Evolutionary conservation across 2,113 vertebrate genomes (phyloP).

Genomic region (Bubo blakistoni): DNA sequence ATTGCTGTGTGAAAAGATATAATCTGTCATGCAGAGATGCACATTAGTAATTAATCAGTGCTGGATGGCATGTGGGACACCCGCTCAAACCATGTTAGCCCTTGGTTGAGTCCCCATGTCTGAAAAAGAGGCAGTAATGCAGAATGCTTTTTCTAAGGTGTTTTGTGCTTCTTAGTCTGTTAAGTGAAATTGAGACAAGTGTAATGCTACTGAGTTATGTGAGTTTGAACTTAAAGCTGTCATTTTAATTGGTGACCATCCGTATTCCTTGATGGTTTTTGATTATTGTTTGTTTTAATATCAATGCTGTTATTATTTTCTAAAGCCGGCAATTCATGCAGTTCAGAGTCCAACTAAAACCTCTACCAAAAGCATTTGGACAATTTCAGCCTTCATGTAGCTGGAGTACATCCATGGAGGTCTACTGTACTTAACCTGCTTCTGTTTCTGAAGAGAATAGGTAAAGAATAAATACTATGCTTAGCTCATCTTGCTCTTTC

Average conservation of each 20-base stretch:
- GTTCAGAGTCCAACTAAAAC: not conserved
- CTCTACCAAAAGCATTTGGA: not conserved
- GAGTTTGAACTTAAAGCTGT: not conserved
- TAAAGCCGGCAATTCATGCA: not conserved
- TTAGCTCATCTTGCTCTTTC: not conserved
- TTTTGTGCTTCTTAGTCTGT: not conserved
- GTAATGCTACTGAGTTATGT: not conserved
- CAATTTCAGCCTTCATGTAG: not conserved
- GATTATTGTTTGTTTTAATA: not conserved
- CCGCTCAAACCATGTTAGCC: not conserved
- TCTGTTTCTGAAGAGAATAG: not conserved
- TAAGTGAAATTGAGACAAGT: not conserved
- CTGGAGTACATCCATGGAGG: not conserved
- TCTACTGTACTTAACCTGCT: not conserved
- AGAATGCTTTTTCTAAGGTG: not conserved
- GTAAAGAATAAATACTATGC: not conserved
- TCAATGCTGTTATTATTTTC: not conserved
- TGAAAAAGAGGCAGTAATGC: not conserved
- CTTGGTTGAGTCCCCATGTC: accelerated
- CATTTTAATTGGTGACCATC: not conserved
- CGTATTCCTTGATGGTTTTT: not conserved
- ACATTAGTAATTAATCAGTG: not conserved
- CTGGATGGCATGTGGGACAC: not conserved
- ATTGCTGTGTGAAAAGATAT: not conserved
- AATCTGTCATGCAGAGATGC: not conserved